A percentile compares a stretch with the other conserved stretches of the same genome.
These are phyloP conservation scores for Hyles vespertilio DNA, from an alignment of 1,140 invertebrate genomes.

Conservation along the genomic window DNA sequence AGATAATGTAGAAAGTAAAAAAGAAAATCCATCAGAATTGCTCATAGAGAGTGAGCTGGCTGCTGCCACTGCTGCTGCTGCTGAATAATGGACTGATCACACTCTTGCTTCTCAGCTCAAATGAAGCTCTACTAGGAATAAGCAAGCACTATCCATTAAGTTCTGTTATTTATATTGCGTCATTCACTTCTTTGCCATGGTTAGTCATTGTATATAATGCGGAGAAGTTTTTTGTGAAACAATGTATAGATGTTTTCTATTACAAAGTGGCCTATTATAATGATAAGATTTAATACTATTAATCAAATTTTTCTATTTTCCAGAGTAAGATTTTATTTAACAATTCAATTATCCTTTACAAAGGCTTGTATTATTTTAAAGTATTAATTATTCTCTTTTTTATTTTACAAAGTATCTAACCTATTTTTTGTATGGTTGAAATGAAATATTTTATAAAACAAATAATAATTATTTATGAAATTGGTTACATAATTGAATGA, in stretches of 20 bases:
- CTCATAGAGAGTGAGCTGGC: constrained; percentile 65
- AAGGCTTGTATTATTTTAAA: constrained; percentile 56
- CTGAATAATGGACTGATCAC: constrained; percentile 51
- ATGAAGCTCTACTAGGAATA: constrained; percentile 62
- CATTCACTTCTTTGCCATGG: constrained; percentile 58
- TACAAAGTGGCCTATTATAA: constrained; percentile 62
- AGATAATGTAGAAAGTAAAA: constrained; percentile 39
- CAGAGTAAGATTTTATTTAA: constrained; percentile 60
- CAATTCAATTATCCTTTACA: constrained; percentile 40
- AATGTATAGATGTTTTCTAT: constrained; percentile 42
- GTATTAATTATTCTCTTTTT: constrained; percentile 38
- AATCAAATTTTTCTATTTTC: constrained; percentile 49
- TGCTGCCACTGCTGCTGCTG: constrained; percentile 34
- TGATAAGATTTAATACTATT: constrained; percentile 43
- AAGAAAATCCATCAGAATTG: constrained; percentile 57
- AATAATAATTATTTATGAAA: neutral
- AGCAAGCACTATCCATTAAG: constrained; percentile 62
- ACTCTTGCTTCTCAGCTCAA: constrained; percentile 66
- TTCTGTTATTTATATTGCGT: constrained; percentile 64
- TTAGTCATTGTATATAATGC: constrained; percentile 70
- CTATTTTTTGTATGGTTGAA: constrained; percentile 12
- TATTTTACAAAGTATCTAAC: constrained; percentile 21
- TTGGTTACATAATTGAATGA: neutral
- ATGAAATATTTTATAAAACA: neutral
- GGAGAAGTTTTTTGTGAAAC: constrained; percentile 55